A percentile compares a stretch with the other conserved stretches of the same genome.
These are phyloP conservation scores for Acromyrmex heyeri DNA, from an alignment of 1,140 invertebrate species.

Conservation along the genomic window DNA sequence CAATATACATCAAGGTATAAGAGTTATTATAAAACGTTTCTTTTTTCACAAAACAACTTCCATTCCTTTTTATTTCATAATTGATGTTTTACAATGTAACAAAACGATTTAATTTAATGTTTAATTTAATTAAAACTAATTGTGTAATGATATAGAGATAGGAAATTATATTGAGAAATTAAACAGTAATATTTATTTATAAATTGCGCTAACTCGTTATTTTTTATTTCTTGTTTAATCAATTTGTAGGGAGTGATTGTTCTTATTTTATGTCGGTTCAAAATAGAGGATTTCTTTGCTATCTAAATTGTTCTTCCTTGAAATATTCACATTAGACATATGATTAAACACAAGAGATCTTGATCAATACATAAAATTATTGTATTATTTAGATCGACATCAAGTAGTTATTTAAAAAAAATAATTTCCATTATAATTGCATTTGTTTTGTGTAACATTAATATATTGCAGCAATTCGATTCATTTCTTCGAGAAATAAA, in stretches of 20 bases:
- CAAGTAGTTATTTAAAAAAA: conserved; percentile 41
- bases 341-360: conserved; percentile 54
- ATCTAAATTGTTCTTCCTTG: conserved; percentile 72
- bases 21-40: conserved; percentile 37
- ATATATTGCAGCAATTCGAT: conserved; percentile 68
- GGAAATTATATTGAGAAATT: conserved; percentile 76
- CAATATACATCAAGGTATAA: conserved; percentile 27
- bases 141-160: conserved; percentile 62
- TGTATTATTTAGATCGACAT: conserved; percentile 50
- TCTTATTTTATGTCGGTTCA: conserved; percentile 73
- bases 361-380: conserved; percentile 48
- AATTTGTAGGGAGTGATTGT: conserved; percentile 68
- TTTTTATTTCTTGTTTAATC: conserved; percentile 71
- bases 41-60: conserved; percentile 80
- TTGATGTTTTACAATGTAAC: conserved; percentile 79
- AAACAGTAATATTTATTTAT: conserved; percentile 73
- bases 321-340: conserved; percentile 65
- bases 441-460: conserved; percentile 45
- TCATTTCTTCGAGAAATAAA: conserved; percentile 72
- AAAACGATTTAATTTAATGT: conserved; percentile 66
- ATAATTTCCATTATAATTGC: conserved; percentile 32
- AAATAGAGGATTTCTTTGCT: conserved; percentile 77
- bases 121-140: conserved; percentile 71
- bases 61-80: conserved; percentile 79
- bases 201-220: conserved; percentile 75